Evolutionary conservation across 2,888 invertebrate species (phyloP).

Genomic region (Tenthredo mesomela): DNA sequence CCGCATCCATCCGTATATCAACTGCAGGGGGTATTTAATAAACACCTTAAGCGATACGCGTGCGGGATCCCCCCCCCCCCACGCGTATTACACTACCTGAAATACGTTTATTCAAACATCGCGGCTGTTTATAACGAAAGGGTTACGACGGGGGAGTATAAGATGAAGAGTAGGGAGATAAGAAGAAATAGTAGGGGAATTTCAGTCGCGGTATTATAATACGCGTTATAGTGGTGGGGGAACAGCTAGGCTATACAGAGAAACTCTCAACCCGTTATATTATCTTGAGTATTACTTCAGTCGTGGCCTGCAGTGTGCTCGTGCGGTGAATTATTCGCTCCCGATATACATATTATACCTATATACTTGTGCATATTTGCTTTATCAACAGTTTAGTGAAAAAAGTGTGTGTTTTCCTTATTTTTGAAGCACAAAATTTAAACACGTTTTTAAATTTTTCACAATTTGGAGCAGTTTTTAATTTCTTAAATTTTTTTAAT

Average conservation of each 20-base stretch:
- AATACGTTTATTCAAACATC: neutral
- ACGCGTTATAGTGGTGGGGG: conserved; percentile 25
- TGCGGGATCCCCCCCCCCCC: neutral
- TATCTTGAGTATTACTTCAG: conserved; percentile 74
- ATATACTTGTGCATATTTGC: neutral
- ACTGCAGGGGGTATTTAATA: neutral
- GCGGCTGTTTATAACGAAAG: neutral
- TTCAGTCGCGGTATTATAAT: conserved; percentile 3
- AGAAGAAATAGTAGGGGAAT: neutral
- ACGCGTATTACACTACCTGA: neutral
- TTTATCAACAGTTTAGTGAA: neutral
- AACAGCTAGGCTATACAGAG: neutral
- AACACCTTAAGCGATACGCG: neutral
- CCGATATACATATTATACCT: neutral
- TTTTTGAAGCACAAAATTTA: neutral
- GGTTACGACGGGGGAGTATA: neutral
- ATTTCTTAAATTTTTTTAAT: neutral
- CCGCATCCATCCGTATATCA: too few relatives aligned
- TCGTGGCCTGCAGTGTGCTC: conserved; percentile 61
- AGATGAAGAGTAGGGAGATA: neutral
- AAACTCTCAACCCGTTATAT: conserved; percentile 70
- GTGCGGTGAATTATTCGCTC: conserved; percentile 6
- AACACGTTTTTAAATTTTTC: neutral
- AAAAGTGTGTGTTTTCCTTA: neutral
- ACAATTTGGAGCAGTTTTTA: neutral